These are phyloP conservation scores for Patella caerulea DNA, from an alignment of 2,888 invertebrate species.

Conservation along the genomic window DNA sequence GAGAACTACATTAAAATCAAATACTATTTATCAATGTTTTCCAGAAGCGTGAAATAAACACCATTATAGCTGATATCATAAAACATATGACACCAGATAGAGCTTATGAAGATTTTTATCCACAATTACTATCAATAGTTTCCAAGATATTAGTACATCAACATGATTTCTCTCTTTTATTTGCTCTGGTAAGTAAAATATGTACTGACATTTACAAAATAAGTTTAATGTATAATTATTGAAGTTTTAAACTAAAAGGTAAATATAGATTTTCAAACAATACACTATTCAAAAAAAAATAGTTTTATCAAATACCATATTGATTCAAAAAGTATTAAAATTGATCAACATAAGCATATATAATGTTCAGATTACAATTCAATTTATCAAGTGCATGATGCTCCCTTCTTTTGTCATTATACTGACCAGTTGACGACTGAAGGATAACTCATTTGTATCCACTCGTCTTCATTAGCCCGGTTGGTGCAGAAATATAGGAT, in stretches of 20 bases:
- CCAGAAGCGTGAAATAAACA: slow-evolving; percentile 87
- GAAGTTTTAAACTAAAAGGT: too few species aligned
- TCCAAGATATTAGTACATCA: slow-evolving; percentile 79
- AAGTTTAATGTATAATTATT: background rate
- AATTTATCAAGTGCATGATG: too few species aligned
- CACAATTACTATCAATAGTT: slow-evolving; percentile 79
- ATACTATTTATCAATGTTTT: slow-evolving; percentile 27
- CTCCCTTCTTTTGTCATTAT: too few species aligned
- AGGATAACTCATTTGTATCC: too few species aligned
- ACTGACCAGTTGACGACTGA: too few species aligned
- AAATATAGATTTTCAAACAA: too few species aligned
- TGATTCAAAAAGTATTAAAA: background rate
- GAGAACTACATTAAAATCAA: background rate
- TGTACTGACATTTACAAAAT: background rate
- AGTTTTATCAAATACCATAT: background rate
- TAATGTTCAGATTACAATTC: too few species aligned
- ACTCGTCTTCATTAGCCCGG: too few species aligned
- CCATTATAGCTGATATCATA: slow-evolving; percentile 87
- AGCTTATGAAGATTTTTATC: slow-evolving; percentile 84
- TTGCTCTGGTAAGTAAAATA: slow-evolving; percentile 80
- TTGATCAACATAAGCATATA: background rate
- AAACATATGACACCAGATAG: slow-evolving; percentile 85
- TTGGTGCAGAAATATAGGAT: too few species aligned
- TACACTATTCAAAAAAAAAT: too few species aligned
- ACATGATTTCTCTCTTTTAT: slow-evolving; percentile 84